Evolutionary conservation across 2,113 vertebrate species (phyloP), one percentile per base, ranked within the genome.

Genomic region (Acrocephalus arundinaceus): DNA sequence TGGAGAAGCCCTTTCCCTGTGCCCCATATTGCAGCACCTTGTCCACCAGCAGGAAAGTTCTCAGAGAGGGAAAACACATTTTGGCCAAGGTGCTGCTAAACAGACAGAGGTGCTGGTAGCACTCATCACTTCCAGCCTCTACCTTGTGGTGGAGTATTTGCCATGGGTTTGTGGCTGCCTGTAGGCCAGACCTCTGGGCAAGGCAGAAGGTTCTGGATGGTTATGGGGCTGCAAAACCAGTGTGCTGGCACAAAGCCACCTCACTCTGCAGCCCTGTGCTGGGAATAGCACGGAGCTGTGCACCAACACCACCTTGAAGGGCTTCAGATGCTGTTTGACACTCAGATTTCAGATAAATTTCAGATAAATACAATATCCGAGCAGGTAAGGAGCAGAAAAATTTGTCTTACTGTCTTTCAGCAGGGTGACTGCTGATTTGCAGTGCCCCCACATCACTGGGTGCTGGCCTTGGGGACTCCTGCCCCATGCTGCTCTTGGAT

Each of bases 1-100:
- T 49, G 55, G 41, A 86, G 59, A n/a, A 92, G n/a, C 37, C 19
- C 39, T 90, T 87, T 59, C 30, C 49, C 76, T 0, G 4, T 39
- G 63, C 39, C 30, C 55, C 0, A 0, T 19, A 72, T 31, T 48
- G 11, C 54, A 83, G 35, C 35, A 35, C 35, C 35, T 35, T 35
- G 35, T 35, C 35, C 35, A 35, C 35, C 35, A 35, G 58, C 63
- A 84, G 43, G 18, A 9, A 75, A n/a, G n/a, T 52, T 73, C 54
- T 83, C 6, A 2, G 65, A 37, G 55, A 49, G 10, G 31, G 46
- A 74, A 63, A 84, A 59, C 5, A 30, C 23, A 16, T 10, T 61
- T 65, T 90, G 89, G 25, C 51, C 59, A 35, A 74, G 59, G 63
- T 33, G 30, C 72, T 86, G 62, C 72, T 73, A 14, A 71, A 22